Base-by-base conservation (phyloP, 1,140 invertebrate genomes). In the Neelides sp. region DNA sequence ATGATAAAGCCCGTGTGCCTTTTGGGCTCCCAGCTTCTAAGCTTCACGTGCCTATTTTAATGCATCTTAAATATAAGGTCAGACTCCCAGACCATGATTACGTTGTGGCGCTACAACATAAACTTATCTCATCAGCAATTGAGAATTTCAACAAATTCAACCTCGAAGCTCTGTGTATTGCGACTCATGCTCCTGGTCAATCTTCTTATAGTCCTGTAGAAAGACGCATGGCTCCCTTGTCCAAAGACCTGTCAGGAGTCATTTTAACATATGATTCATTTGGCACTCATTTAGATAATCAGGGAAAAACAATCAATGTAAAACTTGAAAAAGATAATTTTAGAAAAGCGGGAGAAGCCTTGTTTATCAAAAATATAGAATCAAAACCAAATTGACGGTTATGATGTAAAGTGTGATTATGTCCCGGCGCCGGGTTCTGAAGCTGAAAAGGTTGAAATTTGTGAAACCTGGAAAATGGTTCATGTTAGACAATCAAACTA, bases 81-180 rank as follows among this genome's bases (percentile, higher is more conserved):
- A 47, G 23, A 28, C 58, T 70, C 20, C 66, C 69, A 27, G 66
- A 70, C 60, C 68, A 71, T 62, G 69, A 72, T 55, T 72, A 61
- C 55, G 64, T 68, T 10, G 58, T 69, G 54, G 68, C 63, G 30
- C 30, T 48, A 22, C 34, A 37, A 15, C 67, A 69, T 52, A 68
- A 68, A 51, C 28, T 68, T 8, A 68, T 67, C 45, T 64, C 65
- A 8, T 57, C 50, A 20, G 28, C 37, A 19, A 8, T 19, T 40
- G 62, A 65, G 54, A 61, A 65, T 52, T 71, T 71, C 61, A 47
- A 57, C 37, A 50, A 61, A 40, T 50, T 59, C 46, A 59, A 71
- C 62, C 56, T 71, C 32, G 70, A 72, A 58, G 67, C 64, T 39
- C 24, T 67, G 37, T 71, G 64, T 54, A 63, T 70, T 39, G 61